Evolutionary conservation across 2,797 vertebrate species (phyloP), one percentile per base, ranked within the genome.

Genomic region (Hemibagrus guttatus): DNA sequence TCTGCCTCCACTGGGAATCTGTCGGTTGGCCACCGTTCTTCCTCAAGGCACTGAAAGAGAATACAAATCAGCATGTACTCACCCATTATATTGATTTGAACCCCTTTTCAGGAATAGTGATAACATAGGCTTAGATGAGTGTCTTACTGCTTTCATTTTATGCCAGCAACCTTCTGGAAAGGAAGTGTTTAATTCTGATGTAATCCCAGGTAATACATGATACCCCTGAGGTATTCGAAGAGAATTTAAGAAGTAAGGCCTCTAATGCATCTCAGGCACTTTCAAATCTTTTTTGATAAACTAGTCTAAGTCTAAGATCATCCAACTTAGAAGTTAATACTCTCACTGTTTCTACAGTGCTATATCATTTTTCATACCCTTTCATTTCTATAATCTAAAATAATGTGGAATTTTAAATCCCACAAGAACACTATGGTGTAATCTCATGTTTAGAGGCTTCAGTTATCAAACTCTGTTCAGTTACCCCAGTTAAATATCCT

Each of bases 51-150:
- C 86, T 61, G 56, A 85, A 81, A 79, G 74, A 4, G 91, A 92
- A 93, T 92, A 92, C 88, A 90, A 90, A 93, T 92, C 89, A 91
- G 88, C 49, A 59, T 56, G 52, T 81, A 61, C 76, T 87, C 83
- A 1, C 80, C 84, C 86, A 83, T 89, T 85, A 84, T 90, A 90
- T 89, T 89, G 88, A 93, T 90, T 90, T 87, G 91, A 89, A 88
- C 90, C 85, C 85, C 64, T 84, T 91, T 86, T 78, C 81, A 87
- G 75, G 89, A 88, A 90, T 89, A 84, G 85, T 91, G 87, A 93
- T 91, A 89, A 91, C 85, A 84, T 87, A 78, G 75, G 66, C 80
- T 69, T 75, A 87, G 81, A 84, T 63, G 59, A 75, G 49, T 66
- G 58, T 78, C 69, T 64, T 42, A 13, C 63, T 84, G 64, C 39